Base-by-base conservation (phyloP, 2,888 invertebrate genomes). In the Andricus quercusramuli region DNA sequence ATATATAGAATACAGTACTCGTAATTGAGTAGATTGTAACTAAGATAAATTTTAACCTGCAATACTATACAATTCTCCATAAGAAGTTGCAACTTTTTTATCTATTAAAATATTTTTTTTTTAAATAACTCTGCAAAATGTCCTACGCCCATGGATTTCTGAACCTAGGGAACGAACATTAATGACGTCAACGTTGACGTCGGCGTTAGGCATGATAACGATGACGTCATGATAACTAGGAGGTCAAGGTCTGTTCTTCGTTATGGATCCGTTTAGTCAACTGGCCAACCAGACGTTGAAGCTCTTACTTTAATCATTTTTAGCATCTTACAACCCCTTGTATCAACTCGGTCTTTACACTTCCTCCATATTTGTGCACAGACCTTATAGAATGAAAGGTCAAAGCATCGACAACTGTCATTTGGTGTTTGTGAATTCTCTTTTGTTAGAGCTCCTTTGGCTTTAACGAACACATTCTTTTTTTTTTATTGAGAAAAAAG, bases 231-330 rank as follows among this genome's bases (percentile, higher is more conserved):
- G 66, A 78, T 64, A 44, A 67, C 78, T 62, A 77, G 32, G 88
- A 85, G 88, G 88, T 89, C 88, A 89, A 89, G 89, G 88, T 78
- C n/a, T 13, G 56, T 82, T 62, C 70, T 81, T 68, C 77, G 80
- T 78, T 77, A 64, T 77, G 74, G 68, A 77, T 82, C 41, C 66
- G 51, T 76, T 76, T 59, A n/a, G 47, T 17, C 5, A 64, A 64
- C 64, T 29, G 29, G 17, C 29, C 64, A 64, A 22, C n/a, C 59
- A 59, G 9, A 59, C 22, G 8, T 25, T 15, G 17, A 29, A 29
- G 15, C 29, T 64, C 64, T 17, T 2, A 64, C 64, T 64, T 64
- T 64, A 64, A 17, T 64, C 6, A 15, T 17, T 29, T 64, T 64
- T 29, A 64, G 29, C 25, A 29, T 29, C 29, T 29, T 29, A 29